Conservation (phyloP, 92 coral and sea anemone genomes). For the Anthopleura xanthogrammica region DNA sequence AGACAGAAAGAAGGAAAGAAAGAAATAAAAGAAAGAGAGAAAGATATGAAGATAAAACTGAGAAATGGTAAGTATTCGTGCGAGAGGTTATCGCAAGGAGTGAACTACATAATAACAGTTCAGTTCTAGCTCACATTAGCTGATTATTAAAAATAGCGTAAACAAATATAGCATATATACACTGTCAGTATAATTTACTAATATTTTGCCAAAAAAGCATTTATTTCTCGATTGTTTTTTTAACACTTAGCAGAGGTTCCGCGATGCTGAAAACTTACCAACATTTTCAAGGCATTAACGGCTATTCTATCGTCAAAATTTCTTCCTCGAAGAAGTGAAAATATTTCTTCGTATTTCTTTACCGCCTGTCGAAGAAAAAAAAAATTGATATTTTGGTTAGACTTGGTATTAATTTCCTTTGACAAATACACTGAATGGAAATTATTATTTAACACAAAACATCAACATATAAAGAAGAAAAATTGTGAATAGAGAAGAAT, state of each 20-base stretch:
- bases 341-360: constrained; percentile 26
- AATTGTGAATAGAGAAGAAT: background rate
- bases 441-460: background rate
- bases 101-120: too few species aligned
- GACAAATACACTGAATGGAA: background rate
- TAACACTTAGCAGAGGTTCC: too few species aligned
- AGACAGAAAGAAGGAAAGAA: background rate
- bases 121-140: too few species aligned
- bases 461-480: background rate
- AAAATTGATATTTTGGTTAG: background rate
- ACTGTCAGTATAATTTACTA: too few species aligned
- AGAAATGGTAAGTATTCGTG: too few species aligned
- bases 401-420: background rate
- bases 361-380: constrained; percentile 9
- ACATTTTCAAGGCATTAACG: constrained; percentile 18
- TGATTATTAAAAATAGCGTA: too few species aligned
- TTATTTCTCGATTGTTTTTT: too few species aligned
- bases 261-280: constrained; percentile 16
- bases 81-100: too few species aligned
- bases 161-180: too few species aligned
- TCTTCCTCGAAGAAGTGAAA: constrained; percentile 18
- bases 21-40: too few species aligned
- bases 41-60: too few species aligned
- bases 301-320: constrained; percentile 17
- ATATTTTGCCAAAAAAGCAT: too few species aligned